Percentiles rank a stretch among this genome's conserved stretches.
phyloP scores from a whole-genome alignment of 2,797 vertebrate genomes.

The Silurus aristotelis region DNA sequence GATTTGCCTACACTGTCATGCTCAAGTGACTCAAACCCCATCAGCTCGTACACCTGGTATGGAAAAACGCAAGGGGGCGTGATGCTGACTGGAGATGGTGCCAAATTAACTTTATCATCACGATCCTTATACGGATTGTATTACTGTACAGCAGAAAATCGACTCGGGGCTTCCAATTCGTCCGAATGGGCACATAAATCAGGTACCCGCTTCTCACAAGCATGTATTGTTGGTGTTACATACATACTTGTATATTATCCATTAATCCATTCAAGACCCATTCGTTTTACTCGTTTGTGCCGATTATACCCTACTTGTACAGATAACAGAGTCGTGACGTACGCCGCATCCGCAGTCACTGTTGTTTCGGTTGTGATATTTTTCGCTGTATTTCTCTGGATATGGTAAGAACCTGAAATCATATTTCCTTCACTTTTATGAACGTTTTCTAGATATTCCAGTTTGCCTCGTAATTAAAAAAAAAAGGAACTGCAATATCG shows the following conservation, averaged over 20 bases:
- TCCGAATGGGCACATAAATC: not conserved
- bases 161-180: slow-evolving; percentile 20
- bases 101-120: slow-evolving; percentile 11
- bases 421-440: not conserved
- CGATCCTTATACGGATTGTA: not conserved
- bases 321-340: slow-evolving; percentile 3
- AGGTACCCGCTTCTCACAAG: not conserved
- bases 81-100: not conserved
- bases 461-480: not conserved
- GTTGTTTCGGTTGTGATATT: not conserved
- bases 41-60: slow-evolving; percentile 37
- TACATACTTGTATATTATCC: too few relatives aligned
- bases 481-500: not conserved
- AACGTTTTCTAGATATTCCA: not conserved
- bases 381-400: slow-evolving; percentile 11
- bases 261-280: not conserved
- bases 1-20: slow-evolving; percentile 14
- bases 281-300: not conserved
- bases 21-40: slow-evolving; percentile 35
- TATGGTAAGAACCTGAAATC: slow-evolving; percentile 5
- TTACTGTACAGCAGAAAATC: slow-evolving; percentile 33
- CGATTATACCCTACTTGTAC: too few relatives aligned
- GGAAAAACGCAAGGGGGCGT: not conserved
- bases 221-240: not conserved
- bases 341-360: not conserved